phyloP scores from a whole-genome alignment of 2,113 vertebrate species.

The Cyphomyrus plagiostoma region DNA sequence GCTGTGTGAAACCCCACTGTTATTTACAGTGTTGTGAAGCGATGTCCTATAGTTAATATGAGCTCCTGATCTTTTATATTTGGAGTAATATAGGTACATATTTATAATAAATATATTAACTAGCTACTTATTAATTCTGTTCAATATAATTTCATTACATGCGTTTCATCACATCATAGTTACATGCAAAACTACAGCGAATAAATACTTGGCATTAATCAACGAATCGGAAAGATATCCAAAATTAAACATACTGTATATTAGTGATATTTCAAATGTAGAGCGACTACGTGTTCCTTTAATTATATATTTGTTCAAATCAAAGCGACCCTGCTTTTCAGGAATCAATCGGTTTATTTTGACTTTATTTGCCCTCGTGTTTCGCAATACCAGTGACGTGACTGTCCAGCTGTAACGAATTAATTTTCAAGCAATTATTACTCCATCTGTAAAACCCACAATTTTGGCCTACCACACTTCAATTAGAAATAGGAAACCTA shows the following conservation, averaged over 20 bases:
- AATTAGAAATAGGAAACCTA: not conserved
- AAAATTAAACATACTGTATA: not conserved
- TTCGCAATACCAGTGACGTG: not conserved
- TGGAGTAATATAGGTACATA: not conserved
- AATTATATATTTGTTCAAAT: not conserved
- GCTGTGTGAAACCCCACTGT: not conserved
- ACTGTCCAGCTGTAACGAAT: not conserved
- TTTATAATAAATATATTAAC: not conserved
- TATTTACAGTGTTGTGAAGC: not conserved
- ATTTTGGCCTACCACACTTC: not conserved
- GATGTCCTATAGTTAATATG: not conserved
- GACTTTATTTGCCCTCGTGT: not conserved
- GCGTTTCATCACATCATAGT: not conserved
- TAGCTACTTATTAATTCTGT: not conserved
- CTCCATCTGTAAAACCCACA: not conserved
- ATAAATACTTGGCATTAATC: not conserved
- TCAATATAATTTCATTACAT: not conserved
- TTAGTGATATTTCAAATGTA: not conserved
- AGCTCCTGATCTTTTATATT: not conserved
- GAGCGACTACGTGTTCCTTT: not conserved
- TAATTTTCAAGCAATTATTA: not conserved
- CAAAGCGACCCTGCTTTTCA: not conserved
- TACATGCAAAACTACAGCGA: not conserved
- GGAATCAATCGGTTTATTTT: not conserved
- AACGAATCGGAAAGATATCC: not conserved